phyloP scores from a whole-genome alignment of 2,797 vertebrate genomes.

The Coracias cyanogaster region DNA sequence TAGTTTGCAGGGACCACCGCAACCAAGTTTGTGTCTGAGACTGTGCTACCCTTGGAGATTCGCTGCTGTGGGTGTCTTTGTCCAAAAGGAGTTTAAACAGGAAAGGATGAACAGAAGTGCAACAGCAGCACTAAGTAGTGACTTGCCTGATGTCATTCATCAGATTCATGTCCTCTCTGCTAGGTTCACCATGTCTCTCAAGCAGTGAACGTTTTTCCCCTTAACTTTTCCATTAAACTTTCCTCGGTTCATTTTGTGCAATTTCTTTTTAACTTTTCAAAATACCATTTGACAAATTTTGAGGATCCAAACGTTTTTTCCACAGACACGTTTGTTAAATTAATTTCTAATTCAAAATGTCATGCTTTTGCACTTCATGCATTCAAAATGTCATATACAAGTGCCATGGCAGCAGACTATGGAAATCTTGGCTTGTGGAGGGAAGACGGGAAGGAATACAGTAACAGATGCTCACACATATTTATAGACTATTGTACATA shows the following conservation, averaged over 20 bases:
- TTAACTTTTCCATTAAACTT: conserved; percentile 50
- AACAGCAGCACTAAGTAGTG: neutral
- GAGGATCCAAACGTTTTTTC: conserved; percentile 51
- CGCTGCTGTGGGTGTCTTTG: neutral
- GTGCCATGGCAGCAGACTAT: conserved; percentile 70
- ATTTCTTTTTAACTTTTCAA: conserved; percentile 64
- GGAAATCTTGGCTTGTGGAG: conserved; percentile 71
- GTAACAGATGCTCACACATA: conserved; percentile 73
- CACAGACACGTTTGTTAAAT: conserved; percentile 73
- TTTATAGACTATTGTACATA: conserved; percentile 73
- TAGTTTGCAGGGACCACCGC: neutral
- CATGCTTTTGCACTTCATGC: conserved; percentile 73
- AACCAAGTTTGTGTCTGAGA: neutral
- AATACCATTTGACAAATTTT: conserved; percentile 71
- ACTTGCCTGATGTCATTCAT: neutral
- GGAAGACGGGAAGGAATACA: conserved; percentile 55
- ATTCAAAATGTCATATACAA: conserved; percentile 75
- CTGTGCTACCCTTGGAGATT: neutral
- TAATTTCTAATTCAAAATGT: conserved; percentile 78
- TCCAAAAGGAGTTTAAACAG: neutral
- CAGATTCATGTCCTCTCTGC: neutral
- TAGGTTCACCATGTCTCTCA: neutral
- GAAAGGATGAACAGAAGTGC: neutral
- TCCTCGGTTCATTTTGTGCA: conserved; percentile 26
- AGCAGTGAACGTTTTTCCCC: neutral